Evolutionary conservation across 92 coral and sea anemone genomes (phyloP), one percentile per base, ranked within the genome.

Genomic region (Parazoanthus atlanticus): DNA sequence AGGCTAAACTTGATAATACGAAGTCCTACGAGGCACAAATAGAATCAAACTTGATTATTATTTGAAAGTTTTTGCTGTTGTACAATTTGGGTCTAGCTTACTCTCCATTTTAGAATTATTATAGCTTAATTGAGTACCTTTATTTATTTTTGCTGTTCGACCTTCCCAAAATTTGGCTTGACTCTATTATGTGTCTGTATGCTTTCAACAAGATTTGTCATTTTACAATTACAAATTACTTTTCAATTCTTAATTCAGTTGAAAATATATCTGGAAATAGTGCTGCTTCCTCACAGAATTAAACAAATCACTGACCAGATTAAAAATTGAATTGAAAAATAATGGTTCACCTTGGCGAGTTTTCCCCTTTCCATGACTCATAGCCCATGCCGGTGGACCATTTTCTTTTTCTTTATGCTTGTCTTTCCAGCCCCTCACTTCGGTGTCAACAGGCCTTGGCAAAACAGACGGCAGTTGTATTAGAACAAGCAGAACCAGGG

Each of bases 381-480:
- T 16, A 0, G 84, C 84, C 84, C 84, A 80, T 6, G 84, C 70
- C 16, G 84, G 84, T 6, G 72, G 84, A 5, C 72, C 71, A 58
- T 72, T 16, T 31, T 56, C 8, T 1, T n/a, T 6, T 1, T 11
- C 5, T 72, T 72, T 72, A 72, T 72, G 76, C 71, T 80, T 32
- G 19, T 16, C 70, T 56, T 80, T 80, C 46, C 29, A 26, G 3
- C 41, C 71, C 17, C 28, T 10, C 58, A 30, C 25, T 17, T 31
- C 13, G 43, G 67, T 56, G 28, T 80, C 69, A 32, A 25, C 47
- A n/a, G 84, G 71, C 54, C 84, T 54, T 16, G 84, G 28, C 71
- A 80, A 23, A 54, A 80, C 71, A 54, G 72, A 54, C 16, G 84
- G 47, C 58, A 80, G 25, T 2, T 12, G 67, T 40, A 19, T 4